phyloP scores from a whole-genome alignment of 2,113 vertebrate species.

The Sclerurus mexicanus region DNA sequence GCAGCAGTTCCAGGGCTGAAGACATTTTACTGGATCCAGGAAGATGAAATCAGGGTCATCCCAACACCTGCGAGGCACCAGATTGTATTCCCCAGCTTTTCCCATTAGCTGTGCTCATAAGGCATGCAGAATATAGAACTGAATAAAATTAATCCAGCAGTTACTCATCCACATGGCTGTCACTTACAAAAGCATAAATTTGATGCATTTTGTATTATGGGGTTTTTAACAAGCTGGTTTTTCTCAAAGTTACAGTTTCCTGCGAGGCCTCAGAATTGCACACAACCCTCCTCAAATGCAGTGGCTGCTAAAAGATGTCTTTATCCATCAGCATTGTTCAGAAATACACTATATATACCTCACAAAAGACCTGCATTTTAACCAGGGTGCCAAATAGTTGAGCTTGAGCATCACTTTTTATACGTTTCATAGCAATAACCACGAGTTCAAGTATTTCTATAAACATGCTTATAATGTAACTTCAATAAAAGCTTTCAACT shows the following conservation, averaged over 20 bases:
- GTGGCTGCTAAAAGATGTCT: neutral
- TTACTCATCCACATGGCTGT: neutral
- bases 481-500: neutral
- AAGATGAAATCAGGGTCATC: neutral
- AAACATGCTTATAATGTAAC: neutral
- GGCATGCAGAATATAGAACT: neutral
- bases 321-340: neutral
- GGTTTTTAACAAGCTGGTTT: neutral
- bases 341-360: neutral
- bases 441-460: neutral
- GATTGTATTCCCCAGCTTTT: neutral
- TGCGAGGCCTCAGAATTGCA: neutral
- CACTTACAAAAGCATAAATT: neutral
- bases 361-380: neutral
- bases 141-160: neutral
- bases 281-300: fast-evolving
- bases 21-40: neutral
- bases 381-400: neutral
- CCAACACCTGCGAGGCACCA: neutral
- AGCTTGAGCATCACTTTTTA: neutral
- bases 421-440: neutral
- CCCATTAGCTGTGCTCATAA: neutral
- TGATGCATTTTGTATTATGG: neutral
- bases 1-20: neutral
- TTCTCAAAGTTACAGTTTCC: neutral